phyloP scores from a whole-genome alignment of 2,797 vertebrate species.

The Lindbergichthys nudifrons region DNA sequence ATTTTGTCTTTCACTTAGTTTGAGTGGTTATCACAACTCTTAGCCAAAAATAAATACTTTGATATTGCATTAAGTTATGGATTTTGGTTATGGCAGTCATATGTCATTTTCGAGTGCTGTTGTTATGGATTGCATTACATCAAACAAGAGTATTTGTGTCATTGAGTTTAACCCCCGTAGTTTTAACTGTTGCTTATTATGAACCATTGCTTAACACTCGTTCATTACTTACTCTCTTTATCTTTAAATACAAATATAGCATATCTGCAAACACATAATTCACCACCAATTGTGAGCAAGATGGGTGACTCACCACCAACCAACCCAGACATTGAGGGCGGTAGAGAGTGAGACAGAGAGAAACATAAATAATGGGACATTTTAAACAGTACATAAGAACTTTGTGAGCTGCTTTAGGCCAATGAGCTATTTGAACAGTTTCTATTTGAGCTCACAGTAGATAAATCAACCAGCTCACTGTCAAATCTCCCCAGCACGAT shows the following conservation, averaged over 20 bases:
- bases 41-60: background rate
- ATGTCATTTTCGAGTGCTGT: too few relatives aligned
- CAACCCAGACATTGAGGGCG: conserved; percentile 11
- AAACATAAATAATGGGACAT: conserved; percentile 32
- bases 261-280: conserved; percentile 7
- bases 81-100: background rate
- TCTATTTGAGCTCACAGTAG: conserved; percentile 33
- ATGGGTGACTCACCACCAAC: conserved; percentile 39
- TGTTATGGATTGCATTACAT: background rate
- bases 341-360: conserved; percentile 15
- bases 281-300: conserved; percentile 35
- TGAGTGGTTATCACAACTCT: background rate
- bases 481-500: conserved; percentile 50
- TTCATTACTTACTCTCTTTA: conserved; percentile 4
- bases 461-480: conserved; percentile 55
- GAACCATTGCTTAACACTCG: background rate
- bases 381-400: conserved; percentile 16
- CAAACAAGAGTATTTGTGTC: background rate
- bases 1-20: background rate
- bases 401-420: conserved; percentile 31
- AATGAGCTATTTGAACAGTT: conserved; percentile 29
- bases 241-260: background rate
- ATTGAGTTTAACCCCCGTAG: background rate
- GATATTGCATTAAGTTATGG: background rate
- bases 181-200: background rate